Conservation (phyloP, 2,888 invertebrate species). For the Heliconius cydno region DNA sequence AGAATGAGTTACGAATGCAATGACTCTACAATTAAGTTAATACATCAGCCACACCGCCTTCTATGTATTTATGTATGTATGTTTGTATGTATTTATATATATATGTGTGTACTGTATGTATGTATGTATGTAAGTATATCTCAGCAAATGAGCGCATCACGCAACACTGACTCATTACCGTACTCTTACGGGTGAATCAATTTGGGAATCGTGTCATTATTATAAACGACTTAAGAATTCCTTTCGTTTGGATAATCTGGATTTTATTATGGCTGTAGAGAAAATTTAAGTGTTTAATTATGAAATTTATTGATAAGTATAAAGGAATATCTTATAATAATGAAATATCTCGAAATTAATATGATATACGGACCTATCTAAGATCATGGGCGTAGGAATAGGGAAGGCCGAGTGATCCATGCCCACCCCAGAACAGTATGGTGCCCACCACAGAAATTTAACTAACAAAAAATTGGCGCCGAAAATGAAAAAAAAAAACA, state of each 20-base stretch:
- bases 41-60: slow-evolving; percentile 58
- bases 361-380: not conserved
- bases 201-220: slow-evolving; percentile 61
- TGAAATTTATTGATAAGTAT: slow-evolving; percentile 9
- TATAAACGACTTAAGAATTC: slow-evolving; percentile 30
- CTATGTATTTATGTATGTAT: slow-evolving; percentile 42
- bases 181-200: slow-evolving; percentile 57
- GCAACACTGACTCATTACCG: slow-evolving; percentile 64
- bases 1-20: slow-evolving; percentile 21
- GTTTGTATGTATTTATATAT: too few relatives aligned
- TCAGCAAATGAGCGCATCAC: slow-evolving; percentile 65
- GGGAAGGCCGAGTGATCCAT: too few relatives aligned
- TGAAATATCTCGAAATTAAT: not conserved
- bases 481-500: too few relatives aligned
- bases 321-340: not conserved
- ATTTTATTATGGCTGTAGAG: slow-evolving; percentile 2
- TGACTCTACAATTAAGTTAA: slow-evolving; percentile 39
- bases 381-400: too few relatives aligned
- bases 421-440: too few relatives aligned
- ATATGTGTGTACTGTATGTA: too few relatives aligned
- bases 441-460: too few relatives aligned
- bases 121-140: slow-evolving; percentile 36
- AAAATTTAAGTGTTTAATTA: not conserved
- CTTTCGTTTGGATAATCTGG: slow-evolving; percentile 18
- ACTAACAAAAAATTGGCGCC: too few relatives aligned